A percentile compares a stretch with the other conserved stretches of the same genome.
phyloP scores from a whole-genome alignment of 2,888 invertebrate species.

The Synanthedon formicaeformis region DNA sequence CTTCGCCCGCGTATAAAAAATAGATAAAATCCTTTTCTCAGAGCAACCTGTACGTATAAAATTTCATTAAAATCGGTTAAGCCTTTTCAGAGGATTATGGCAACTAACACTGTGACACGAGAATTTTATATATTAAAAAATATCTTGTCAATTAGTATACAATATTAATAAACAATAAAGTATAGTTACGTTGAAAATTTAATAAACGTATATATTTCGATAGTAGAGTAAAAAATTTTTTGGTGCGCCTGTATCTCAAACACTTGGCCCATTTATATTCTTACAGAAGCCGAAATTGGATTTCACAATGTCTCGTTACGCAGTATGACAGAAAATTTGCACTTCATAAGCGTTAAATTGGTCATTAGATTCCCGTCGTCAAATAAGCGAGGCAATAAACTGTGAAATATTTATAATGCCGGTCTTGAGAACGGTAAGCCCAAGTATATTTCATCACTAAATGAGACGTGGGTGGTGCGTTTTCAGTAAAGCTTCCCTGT shows the following conservation, averaged over 20 bases:
- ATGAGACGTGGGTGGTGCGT: slow-evolving; percentile 9
- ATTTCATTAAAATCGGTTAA: no score
- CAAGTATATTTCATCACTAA: slow-evolving; percentile 7
- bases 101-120: no score
- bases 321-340: slow-evolving; percentile 63
- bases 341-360: slow-evolving; percentile 67
- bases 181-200: no score
- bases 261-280: slow-evolving; percentile 52
- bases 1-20: no score
- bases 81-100: no score
- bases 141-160: no score
- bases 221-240: no score
- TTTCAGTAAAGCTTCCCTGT: slow-evolving; percentile 6
- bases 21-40: no score
- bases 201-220: no score
- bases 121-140: no score
- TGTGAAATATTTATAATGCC: slow-evolving; percentile 48
- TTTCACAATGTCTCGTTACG: slow-evolving; percentile 60
- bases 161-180: no score
- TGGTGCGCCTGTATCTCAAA: slow-evolving; percentile 17
- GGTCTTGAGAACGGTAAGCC: slow-evolving; percentile 1
- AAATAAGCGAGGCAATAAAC: slow-evolving; percentile 50
- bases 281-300: slow-evolving; percentile 57
- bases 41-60: no score
- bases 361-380: slow-evolving; percentile 51